Base-by-base conservation (phyloP, 30 jellyfish, hydroid and myxozoan species). In the Rhopilema esculentum region DNA sequence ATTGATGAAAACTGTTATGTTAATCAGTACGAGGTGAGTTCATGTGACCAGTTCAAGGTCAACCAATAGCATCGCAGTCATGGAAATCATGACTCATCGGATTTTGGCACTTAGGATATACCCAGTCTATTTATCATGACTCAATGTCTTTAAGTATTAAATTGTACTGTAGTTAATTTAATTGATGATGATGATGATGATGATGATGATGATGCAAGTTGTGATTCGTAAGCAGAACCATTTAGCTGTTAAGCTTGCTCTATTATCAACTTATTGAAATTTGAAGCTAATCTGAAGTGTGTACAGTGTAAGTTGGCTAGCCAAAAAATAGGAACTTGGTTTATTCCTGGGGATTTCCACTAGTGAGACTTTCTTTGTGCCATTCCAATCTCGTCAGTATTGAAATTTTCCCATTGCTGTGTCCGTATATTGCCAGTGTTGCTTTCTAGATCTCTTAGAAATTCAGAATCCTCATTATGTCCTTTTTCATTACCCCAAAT, bases 261-360 rank as follows among this genome's bases (percentile, higher is more conserved):
- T 33, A 12, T 49, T 8, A 20, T 75, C 27, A 75, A 1, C 6
- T n/a, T 27, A 21, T 19, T 33, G 51, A 75, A 8, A 40, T 78
- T 78, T 74, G 6, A 62, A 17, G 81, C 64, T 16, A 26, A 30
- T 31, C 23, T 16, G 2, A 31, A 67, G 25, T 83, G 92, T 18
- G 49, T 20, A 12, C 67, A 32, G 0, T 4, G 9, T 1, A 83
- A 28, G 40, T 24, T 6, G 26, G 69, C 48, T 9, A 83, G 68
- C 92, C 92, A 83, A 33, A 48, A 83, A 40, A 68, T 69, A 68
- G 92, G 92, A 17, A 69, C 40, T 31, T 64, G 40, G 27, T 80
- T 72, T 0, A 28, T 62, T 4, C 91, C 91, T 4, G 91, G 91
- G 7, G 91, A 80, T 80, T 80, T 80, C 91, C 91, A 64, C 32